Conservation (phyloP, 2,888 invertebrate species). For the Argyresthia albistria region DNA sequence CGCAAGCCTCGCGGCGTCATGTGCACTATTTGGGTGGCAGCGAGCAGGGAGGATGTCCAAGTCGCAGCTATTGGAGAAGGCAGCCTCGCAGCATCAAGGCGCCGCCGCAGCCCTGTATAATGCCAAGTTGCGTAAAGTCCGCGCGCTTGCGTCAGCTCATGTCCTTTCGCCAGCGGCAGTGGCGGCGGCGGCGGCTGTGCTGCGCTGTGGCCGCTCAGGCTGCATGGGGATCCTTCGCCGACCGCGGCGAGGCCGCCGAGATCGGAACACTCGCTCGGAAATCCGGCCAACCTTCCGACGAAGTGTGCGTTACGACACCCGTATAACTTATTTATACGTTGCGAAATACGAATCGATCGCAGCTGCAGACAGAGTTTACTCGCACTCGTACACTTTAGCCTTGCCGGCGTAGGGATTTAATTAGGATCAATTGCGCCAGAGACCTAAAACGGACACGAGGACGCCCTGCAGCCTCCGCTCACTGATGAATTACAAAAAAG, state of each 20-base stretch:
- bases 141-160: constrained; percentile 3
- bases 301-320: constrained; percentile 54
- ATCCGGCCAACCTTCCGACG: constrained; percentile 73
- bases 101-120: constrained; percentile 4
- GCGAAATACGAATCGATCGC: constrained; percentile 71
- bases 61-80: no score
- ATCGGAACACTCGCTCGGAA: constrained; percentile 66
- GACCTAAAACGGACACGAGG: constrained; percentile 68
- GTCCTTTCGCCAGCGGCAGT: constrained; percentile 4
- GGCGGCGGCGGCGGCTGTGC: constrained; percentile 5
- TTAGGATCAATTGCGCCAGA: constrained; percentile 68
- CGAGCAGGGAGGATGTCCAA: no score
- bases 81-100: background rate
- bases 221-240: background rate
- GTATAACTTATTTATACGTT: constrained; percentile 69
- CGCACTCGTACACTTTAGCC: constrained; percentile 43
- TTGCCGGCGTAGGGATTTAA: constrained; percentile 67
- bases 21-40: no score
- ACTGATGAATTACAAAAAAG: constrained; percentile 55
- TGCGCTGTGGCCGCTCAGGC: background rate
- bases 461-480: constrained; percentile 60
- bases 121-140: constrained; percentile 10
- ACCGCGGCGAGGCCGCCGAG: constrained; percentile 40
- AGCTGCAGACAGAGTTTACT: constrained; percentile 56
- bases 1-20: background rate